These are phyloP conservation scores for Psittacula echo DNA, from an alignment of 2,797 vertebrate species.

Conservation along the genomic window DNA sequence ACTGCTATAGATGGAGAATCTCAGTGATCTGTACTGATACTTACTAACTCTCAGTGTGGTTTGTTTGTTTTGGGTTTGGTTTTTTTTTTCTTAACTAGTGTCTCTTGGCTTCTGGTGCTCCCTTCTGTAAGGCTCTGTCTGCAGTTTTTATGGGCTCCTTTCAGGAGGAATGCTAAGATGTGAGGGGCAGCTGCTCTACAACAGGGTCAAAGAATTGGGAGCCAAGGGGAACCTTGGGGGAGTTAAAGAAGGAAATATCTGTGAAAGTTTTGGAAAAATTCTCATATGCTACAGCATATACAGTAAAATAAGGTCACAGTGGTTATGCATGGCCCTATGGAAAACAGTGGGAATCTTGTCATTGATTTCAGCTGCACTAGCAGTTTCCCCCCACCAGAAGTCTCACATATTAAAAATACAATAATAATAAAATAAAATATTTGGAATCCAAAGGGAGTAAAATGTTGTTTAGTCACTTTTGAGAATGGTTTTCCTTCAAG, in stretches of 20 bases:
- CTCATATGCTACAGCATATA: neutral
- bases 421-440: neutral
- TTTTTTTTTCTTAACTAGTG: neutral
- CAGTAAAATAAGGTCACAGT: neutral
- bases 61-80: neutral
- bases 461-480: neutral
- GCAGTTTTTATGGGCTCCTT: rapidly evolving
- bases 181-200: neutral
- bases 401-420: neutral
- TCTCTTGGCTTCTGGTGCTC: neutral
- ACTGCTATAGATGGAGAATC: neutral
- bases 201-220: rapidly evolving
- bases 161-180: neutral
- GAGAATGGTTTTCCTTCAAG: neutral
- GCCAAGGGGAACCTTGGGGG: neutral
- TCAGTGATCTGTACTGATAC: neutral
- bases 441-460: neutral
- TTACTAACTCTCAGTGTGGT: neutral
- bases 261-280: neutral
- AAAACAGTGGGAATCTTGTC: neutral
- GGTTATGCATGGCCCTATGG: neutral
- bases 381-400: neutral
- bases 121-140: neutral
- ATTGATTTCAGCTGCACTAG: neutral
- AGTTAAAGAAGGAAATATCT: neutral